Evolutionary conservation across 1,140 invertebrate species (phyloP).

Genomic region (Hylaeus anthracinus): DNA sequence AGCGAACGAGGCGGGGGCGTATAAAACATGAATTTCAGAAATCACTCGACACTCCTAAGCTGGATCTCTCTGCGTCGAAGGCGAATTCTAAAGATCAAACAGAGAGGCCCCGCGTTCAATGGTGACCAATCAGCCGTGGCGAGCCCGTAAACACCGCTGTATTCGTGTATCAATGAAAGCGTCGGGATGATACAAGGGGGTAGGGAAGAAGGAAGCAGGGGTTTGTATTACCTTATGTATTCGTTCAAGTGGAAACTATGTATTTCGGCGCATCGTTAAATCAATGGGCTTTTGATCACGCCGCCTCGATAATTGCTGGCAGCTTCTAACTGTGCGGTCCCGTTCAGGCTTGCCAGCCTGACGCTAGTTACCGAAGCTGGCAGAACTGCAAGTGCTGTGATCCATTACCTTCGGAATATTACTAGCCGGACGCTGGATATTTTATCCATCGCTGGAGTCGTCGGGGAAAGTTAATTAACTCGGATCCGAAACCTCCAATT

Average conservation of each 20-base stretch:
- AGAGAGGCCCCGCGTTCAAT: background rate
- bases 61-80: background rate
- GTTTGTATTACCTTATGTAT: slow-evolving; percentile 1
- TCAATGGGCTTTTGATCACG: slow-evolving; percentile 30
- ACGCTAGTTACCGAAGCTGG: slow-evolving; percentile 3
- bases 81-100: background rate
- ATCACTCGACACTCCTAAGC: background rate
- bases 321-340: slow-evolving; percentile 5
- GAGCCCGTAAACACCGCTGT: background rate
- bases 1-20: no score
- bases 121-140: slow-evolving; percentile 9
- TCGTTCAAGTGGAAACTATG: slow-evolving; percentile 23
- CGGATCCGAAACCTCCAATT: no score
- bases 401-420: background rate
- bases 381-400: background rate
- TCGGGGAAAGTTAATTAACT: background rate
- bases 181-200: no score
- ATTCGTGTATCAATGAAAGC: background rate
- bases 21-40: background rate
- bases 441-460: background rate
- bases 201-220: no score
- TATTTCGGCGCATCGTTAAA: slow-evolving; percentile 26
- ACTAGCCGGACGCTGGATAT: background rate
- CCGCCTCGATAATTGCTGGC: slow-evolving; percentile 18
- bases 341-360: background rate